Conservation (phyloP, 2,797 vertebrate genomes). For the Alauda arvensis region DNA sequence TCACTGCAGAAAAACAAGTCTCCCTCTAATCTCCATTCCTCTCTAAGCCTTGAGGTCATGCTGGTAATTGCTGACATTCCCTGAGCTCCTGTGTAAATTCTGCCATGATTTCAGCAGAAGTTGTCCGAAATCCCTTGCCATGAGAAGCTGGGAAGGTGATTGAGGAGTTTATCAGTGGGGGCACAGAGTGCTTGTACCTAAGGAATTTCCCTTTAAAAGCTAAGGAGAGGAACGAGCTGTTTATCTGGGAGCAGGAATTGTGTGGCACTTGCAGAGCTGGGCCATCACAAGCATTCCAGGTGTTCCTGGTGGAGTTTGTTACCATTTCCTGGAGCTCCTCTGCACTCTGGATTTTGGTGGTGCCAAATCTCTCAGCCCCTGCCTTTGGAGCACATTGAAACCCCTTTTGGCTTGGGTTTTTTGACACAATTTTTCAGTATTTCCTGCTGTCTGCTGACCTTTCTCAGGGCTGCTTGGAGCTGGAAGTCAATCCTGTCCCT, state of each 20-base stretch:
- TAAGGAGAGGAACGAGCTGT: not conserved
- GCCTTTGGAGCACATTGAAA: fast-evolving
- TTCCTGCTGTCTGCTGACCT: not conserved
- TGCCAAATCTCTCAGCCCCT: not conserved
- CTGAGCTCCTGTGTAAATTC: not conserved
- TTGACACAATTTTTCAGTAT: not conserved
- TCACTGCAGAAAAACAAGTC: constrained; percentile 13
- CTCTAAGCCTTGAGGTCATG: not conserved
- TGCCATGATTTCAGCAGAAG: not conserved
- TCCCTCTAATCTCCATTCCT: not conserved
- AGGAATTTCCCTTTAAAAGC: not conserved
- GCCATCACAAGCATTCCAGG: not conserved
- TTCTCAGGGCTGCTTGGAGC: not conserved
- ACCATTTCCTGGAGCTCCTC: not conserved
- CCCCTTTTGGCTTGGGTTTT: not conserved
- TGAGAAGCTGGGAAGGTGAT: not conserved
- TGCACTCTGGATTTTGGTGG: not conserved
- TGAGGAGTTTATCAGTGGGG: not conserved
- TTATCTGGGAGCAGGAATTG: not conserved
- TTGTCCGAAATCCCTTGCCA: not conserved
- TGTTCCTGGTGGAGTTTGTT: fast-evolving
- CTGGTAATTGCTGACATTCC: not conserved
- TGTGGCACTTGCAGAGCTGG: not conserved
- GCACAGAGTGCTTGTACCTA: not conserved
- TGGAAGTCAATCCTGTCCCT: not conserved